Base-by-base conservation (phyloP, 37 sponge, comb jelly and placozoan genomes). In the Dysidea cf. avara region DNA sequence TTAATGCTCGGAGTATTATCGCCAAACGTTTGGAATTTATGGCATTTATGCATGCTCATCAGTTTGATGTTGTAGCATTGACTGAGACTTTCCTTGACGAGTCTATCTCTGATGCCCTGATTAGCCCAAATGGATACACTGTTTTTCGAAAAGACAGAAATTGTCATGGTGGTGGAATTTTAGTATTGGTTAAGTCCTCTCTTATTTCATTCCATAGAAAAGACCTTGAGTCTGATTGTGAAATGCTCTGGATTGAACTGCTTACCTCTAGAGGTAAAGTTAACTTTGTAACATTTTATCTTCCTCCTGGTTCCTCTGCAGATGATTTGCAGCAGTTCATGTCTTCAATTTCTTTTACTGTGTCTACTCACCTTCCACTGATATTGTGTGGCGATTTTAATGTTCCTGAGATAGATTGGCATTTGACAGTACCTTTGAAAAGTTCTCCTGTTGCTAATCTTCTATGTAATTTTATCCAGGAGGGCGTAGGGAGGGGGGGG, bases 181-280 rank as follows among this genome's bases (percentile, higher is more conserved):
- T n/a, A 64, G 38, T 22, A 64, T 28, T 32, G 25, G 25, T 21
- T 12, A 36, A 11, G n/a, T 64, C 39, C 12, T 51, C 47, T 6
- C 53, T 14, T 29, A n/a, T 7, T 51, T 50, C 54, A 51, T 69
- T 47, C 53, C 47, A 9, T 25, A 9, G 14, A 39, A n/a, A n/a
- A n/a, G n/a, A n/a, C n/a, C n/a, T n/a, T n/a, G n/a, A n/a, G n/a
- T n/a, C n/a, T n/a, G n/a, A 53, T 18, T 56, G 75, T 60, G 62
- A 74, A 74, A 61, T 74, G 6, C 28, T 74, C 50, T 74, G 75
- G 75, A 18, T 74, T 37, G 75, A 74, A 26, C 7, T 60, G 11
- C n/a, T 11, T 48, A 6, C 9, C 7, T 3, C 12, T 3, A 11
- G 26, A 4, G 4, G 17, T 12, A 61, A 36, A 2, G 3, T 43